These are phyloP conservation scores for Alentia gelatinosa DNA, from an alignment of 2,888 invertebrate genomes.

Conservation along the genomic window DNA sequence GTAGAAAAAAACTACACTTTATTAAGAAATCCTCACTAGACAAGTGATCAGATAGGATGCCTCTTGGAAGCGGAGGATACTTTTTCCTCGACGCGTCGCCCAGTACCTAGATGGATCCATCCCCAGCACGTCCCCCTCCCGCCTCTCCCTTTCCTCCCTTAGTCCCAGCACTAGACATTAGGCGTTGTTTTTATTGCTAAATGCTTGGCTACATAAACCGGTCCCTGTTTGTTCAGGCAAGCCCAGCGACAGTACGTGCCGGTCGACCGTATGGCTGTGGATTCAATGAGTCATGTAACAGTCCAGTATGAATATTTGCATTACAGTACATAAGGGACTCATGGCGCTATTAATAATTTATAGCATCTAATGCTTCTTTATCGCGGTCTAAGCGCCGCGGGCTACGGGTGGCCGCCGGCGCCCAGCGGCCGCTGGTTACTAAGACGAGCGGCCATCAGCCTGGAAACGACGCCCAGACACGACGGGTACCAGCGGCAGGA, in stretches of 20 bases:
- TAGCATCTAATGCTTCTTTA: conserved; percentile 53
- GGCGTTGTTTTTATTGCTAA: conserved; percentile 40
- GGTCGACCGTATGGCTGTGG: conserved; percentile 33
- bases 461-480: neutral
- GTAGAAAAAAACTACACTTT: neutral
- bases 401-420: neutral
- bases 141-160: neutral
- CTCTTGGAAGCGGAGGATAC: neutral
- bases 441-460: neutral
- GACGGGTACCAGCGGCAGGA: neutral
- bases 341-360: conserved; percentile 50
- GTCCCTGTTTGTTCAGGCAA: conserved; percentile 28
- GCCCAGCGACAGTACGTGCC: neutral
- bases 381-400: conserved; percentile 35
- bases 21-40: conserved; percentile 27
- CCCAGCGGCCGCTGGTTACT: neutral
- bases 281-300: conserved; percentile 52
- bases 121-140: no score
- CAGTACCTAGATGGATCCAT: neutral
- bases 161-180: conserved; percentile 3
- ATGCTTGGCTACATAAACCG: conserved; percentile 27
- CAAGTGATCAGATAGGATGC: neutral
- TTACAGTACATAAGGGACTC: conserved; percentile 51
- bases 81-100: neutral
- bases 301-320: conserved; percentile 50